A percentile compares a stretch with the other conserved stretches of the same genome.
These are phyloP conservation scores for Calycopis cecrops DNA, from an alignment of 1,140 invertebrate species.

Conservation along the genomic window DNA sequence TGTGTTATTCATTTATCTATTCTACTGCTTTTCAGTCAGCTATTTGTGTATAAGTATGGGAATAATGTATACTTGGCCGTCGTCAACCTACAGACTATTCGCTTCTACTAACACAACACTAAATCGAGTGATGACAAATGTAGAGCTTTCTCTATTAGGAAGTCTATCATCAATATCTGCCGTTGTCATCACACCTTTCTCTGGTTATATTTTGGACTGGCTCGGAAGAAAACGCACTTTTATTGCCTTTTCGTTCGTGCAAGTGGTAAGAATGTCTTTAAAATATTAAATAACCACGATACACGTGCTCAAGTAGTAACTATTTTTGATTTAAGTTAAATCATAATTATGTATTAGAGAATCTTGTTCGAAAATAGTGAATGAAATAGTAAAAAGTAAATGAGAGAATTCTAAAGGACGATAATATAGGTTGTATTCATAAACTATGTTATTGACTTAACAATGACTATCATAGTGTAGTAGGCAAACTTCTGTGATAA, in stretches of 20 bases:
- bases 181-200: conserved; percentile 10
- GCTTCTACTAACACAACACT: conserved; percentile 17
- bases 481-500: too few relatives aligned
- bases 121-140: conserved; percentile 17
- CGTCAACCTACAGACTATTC: conserved; percentile 13
- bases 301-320: too few relatives aligned
- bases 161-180: conserved; percentile 12
- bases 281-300: too few relatives aligned
- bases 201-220: conserved; percentile 13
- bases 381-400: too few relatives aligned
- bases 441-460: too few relatives aligned
- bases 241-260: conserved; percentile 10
- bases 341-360: too few relatives aligned
- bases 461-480: too few relatives aligned
- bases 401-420: too few relatives aligned
- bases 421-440: too few relatives aligned
- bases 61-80: conserved; percentile 14
- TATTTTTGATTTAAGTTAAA: too few relatives aligned
- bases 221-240: conserved; percentile 17
- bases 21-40: neutral
- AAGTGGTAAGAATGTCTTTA: conserved; percentile 17
- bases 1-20: too few relatives aligned
- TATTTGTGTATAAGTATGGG: neutral
- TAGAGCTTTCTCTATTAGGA: conserved; percentile 17
- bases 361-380: too few relatives aligned